Base-by-base conservation (phyloP, 2,888 invertebrate genomes). In the Aphrophora alni region DNA sequence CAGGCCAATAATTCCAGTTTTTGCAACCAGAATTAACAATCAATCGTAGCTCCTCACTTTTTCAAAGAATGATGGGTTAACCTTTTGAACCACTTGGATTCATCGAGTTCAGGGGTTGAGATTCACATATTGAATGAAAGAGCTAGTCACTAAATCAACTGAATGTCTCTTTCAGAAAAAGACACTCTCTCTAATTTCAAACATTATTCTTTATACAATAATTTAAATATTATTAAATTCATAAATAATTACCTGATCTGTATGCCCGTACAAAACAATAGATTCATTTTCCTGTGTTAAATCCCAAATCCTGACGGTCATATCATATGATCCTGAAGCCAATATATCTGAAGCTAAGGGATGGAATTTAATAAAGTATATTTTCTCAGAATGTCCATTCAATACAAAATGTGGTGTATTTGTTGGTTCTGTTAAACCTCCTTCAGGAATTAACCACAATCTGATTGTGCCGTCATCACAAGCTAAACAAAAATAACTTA, bases 351-450 rank as follows among this genome's bases (percentile, higher is more conserved):
- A 90, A 0, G 98, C 97, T 81, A 95, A 90, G 0, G 98, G 98
- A 89, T 98, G 98, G 88, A 93, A 97, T 88, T 95, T 95, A 17
- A 98, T 92, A 83, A 97, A 93, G 88, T 96, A 97, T 80, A 98
- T 95, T 89, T 98, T 97, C 88, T 98, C 98, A 7, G 93, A 91
- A 87, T 97, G 97, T 0, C 96, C 97, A 17, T 93, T 92, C 86
- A 94, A 89, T 85, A 91, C 91, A 38, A 91, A 90, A 73, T 91
- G 90, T 0, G 96, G 94, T 80, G 92, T 91, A 88, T 96, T 97
- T 0, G 95, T 95, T 0, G 95, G 95, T 86, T 96, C 95, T 51
- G 91, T 91, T 0, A 94, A 90, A 70, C 93, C 95, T 21, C 89
- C 91, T 7, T 92, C 92, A 0, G 95, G 95, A 83, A 97, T 92